Base-by-base conservation (phyloP, 2,888 invertebrate species). In the Tanytarsus gracilentus region DNA sequence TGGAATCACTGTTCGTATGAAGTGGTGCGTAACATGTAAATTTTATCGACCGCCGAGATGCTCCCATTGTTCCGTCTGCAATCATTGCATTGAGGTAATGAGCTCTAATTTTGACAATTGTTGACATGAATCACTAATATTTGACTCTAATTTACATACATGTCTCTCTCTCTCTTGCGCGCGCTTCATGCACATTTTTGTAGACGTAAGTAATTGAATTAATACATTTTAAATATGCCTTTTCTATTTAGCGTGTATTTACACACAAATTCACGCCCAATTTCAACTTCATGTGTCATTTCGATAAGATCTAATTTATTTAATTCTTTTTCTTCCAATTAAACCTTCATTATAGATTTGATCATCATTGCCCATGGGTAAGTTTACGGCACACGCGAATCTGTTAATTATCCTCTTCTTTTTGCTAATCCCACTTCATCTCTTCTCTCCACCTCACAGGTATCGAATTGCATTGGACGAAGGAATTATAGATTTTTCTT, bases 21-120 rank as follows among this genome's bases (percentile, higher is more conserved):
- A 99, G 77, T 99, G 98, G 98, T 98, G 99, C 77, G 92, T 95
- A 66, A 99, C 99, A 2, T 99, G 99, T 79, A 95, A 97, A 79
- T 99, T 99, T 79, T 99, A 99, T 77, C 82, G 99, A 69, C 99
- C 99, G 72, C 60, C 60, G 16, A 49, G 60, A 50, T 60, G 60
- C 18, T 96, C 96, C 63, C 99, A 99, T 77, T 99, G 99, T 77
- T 96, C 96, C 67, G 96, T 98, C 62, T 99, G 98, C 80, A 95
- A 99, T 79, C 93, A 93, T 72, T 98, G 97, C 76, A 96, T 95
- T 75, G 94, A 94, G 84, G 92, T 91, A 71, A 74, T 77, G 68
- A 33, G n/a, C n/a, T 56, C 6, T 48, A 9, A 44, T 44, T 33
- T 56, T 11, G 9, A 18, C 9, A 23, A 52, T 18, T 55, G n/a